Evolutionary conservation across 2,888 invertebrate species (phyloP), one percentile per base, ranked within the genome.

Genomic region (Willowsia nigromaculata): DNA sequence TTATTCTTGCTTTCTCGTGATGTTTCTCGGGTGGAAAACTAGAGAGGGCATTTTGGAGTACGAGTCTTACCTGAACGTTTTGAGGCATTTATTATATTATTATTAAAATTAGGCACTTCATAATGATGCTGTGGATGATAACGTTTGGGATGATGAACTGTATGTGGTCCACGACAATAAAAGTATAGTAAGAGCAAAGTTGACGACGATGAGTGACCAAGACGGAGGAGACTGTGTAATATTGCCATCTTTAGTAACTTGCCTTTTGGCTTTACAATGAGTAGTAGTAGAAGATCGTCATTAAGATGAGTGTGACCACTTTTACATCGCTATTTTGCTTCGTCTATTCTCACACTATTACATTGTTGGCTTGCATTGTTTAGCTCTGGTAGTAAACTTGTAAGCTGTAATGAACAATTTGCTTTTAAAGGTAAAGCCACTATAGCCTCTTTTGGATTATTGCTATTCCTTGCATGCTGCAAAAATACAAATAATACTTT

Each of bases 181-280:
- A 68, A 33, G 53, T 71, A 56, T 71, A 84, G 50, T 47, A 53
- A 25, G 7, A n/a, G 30, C 50, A 76, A 22, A 13, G 27, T 25
- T 56, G 18, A 56, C 30, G 80, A 47, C 74, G 22, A 80, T 37
- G 37, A 71, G 47, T 71, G 40, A 56, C 78, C 33, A 53, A 56
- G 30, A 78, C 53, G 33, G 78, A n/a, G 22, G 56, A 40, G 4
- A 22, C 37, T 56, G 80, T 80, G 56, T 78, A 78, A 78, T 81
- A 81, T 62, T 88, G 71, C 88, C 88, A 88, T 88, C 33, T 88
- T 82, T 88, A 88, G 88, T 82, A 88, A 88, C 88, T 88, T 88
- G 88, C 81, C 71, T 85, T 65, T 85, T 85, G 80, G 85, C 78
- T 78, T 62, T 78, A 22, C 18, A 33, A 22, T 27, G 13, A 25